These are phyloP conservation scores for Anoplopoma fimbria DNA, from an alignment of 2,113 vertebrate species.

Conservation along the genomic window DNA sequence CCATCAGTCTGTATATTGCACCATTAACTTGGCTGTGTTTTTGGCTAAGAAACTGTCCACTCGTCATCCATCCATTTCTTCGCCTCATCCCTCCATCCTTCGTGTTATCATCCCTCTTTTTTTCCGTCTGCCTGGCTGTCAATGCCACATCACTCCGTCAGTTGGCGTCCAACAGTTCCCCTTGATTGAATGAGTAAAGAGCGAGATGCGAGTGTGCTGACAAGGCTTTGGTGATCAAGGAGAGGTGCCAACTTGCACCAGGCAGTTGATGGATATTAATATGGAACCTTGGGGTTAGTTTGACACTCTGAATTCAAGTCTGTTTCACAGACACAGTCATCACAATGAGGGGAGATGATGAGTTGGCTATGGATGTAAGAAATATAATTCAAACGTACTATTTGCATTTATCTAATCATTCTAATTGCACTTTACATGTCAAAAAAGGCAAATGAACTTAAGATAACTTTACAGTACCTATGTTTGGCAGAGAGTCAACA, in stretches of 20 bases:
- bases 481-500: not conserved
- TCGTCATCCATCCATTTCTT: not conserved
- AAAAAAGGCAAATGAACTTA: not conserved
- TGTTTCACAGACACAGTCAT: not conserved
- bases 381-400: not conserved
- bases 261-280: constrained; percentile 29
- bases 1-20: not conserved
- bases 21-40: constrained; percentile 3
- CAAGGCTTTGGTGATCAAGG: constrained; percentile 29
- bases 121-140: constrained; percentile 25
- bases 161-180: not conserved
- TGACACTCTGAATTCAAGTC: constrained; percentile 14
- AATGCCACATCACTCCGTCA: not conserved
- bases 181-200: constrained; percentile 31
- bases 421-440: not conserved
- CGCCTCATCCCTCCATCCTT: not conserved
- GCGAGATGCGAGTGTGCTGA: constrained; percentile 22
- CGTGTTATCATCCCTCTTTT: not conserved
- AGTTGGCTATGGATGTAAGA: not conserved
- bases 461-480: not conserved
- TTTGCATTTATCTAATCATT: not conserved
- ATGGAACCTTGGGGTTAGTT: constrained; percentile 7
- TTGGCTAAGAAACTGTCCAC: constrained; percentile 7
- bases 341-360: not conserved
- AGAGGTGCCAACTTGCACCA: constrained; percentile 22